Conservation (phyloP, 1,140 invertebrate genomes). For the Periplaneta americana region DNA sequence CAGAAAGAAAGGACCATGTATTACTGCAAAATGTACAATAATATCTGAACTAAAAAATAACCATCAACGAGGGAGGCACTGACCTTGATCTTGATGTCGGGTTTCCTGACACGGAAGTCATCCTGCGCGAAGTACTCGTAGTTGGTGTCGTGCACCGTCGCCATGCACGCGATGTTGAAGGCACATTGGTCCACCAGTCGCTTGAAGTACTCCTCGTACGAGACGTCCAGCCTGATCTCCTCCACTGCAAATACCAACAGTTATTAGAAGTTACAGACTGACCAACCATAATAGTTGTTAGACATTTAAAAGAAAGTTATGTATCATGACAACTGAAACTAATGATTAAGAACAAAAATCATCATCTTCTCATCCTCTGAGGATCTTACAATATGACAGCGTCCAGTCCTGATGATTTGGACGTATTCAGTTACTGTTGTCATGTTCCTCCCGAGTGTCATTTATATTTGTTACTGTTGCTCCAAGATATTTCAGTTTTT, state of each 20-base stretch:
- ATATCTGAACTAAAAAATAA: too few species aligned
- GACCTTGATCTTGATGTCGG: constrained; percentile 77
- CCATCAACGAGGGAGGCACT: too few species aligned
- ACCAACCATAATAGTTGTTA: background rate
- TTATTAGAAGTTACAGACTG: background rate
- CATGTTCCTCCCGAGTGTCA: too few species aligned
- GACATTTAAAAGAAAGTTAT: background rate
- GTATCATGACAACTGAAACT: background rate
- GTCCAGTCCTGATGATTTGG: too few species aligned
- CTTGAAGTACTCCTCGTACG: constrained; percentile 73
- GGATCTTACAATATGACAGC: too few species aligned
- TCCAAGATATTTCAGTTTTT: too few species aligned
- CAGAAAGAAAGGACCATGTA: too few species aligned
- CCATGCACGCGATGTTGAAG: constrained; percentile 79
- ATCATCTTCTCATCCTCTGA: background rate
- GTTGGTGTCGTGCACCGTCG: constrained; percentile 71
- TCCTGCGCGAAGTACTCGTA: constrained; percentile 87
- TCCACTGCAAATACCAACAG: constrained; percentile 36
- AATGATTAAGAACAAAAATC: background rate
- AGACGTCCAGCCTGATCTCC: constrained; percentile 61
- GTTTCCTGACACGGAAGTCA: constrained; percentile 83
- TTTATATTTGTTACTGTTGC: too few species aligned
- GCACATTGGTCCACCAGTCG: constrained; percentile 72
- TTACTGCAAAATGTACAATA: too few species aligned
- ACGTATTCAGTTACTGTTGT: too few species aligned